A percentile compares a stretch with the other conserved stretches of the same genome.
Evolutionary conservation across 2,888 invertebrate genomes (phyloP).

Genomic region (Diadegma fenestrale): DNA sequence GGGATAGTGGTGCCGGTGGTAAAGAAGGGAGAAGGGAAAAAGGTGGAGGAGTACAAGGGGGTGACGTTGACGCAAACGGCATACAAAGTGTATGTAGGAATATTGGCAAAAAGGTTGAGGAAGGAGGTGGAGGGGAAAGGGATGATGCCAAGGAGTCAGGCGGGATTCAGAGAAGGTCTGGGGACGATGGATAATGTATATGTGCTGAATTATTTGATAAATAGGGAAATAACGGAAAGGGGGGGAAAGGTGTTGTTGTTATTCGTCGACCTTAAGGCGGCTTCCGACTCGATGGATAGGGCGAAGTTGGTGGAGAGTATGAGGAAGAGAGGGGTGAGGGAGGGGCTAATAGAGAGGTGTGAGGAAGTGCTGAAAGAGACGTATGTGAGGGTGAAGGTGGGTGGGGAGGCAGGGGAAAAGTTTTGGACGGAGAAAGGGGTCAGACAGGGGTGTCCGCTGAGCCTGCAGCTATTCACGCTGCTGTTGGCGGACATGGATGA

Average conservation of each 20-base stretch:
- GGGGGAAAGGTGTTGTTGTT: slow-evolving; percentile 8
- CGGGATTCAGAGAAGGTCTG: slow-evolving; percentile 30
- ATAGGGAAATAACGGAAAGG: not conserved
- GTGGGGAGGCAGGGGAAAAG: not conserved
- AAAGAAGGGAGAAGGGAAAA: slow-evolving; percentile 47
- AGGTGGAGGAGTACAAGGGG: slow-evolving; percentile 52
- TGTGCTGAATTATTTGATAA: slow-evolving; percentile 21
- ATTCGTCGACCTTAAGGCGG: slow-evolving; percentile 35
- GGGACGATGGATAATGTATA: slow-evolving; percentile 30
- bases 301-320: not conserved
- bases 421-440: slow-evolving; percentile 1
- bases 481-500: slow-evolving; percentile 41
- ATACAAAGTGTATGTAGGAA: slow-evolving; percentile 40
- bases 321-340: slow-evolving; percentile 24
- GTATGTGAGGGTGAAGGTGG: slow-evolving; percentile 25
- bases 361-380: not conserved
- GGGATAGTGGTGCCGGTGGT: slow-evolving; percentile 36
- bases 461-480: not conserved
- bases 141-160: not conserved
- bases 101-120: slow-evolving; percentile 1
- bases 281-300: slow-evolving; percentile 41
- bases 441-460: slow-evolving; percentile 19
- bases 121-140: not conserved
- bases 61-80: slow-evolving; percentile 42
- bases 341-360: slow-evolving; percentile 17